Base-by-base conservation (phyloP, 2,888 invertebrate species). In the Bellardia pandia region DNA sequence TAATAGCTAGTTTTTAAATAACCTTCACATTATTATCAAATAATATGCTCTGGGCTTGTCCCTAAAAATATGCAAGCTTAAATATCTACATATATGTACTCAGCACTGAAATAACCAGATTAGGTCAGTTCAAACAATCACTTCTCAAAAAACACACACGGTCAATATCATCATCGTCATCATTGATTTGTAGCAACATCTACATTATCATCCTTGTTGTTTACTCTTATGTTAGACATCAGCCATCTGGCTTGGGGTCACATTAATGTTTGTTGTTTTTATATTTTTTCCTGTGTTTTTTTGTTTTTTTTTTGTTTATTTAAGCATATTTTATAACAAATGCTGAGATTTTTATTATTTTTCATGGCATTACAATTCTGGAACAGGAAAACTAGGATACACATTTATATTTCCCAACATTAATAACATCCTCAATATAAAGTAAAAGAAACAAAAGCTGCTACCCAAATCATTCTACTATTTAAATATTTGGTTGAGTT, bases 351-450 rank as follows among this genome's bases (percentile, higher is more conserved):
- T 77, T 71, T 83, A 74, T 81, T 56, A 23, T 23, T 23, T 72
- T 78, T 77, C 33, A 9, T 64, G 71, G 53, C 37, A n/a, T 30
- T 48, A 62, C 60, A 62, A 83, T 83, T 77, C n/a, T 23, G n/a
- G 71, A 30, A 33, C 64, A 83, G 56, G 62, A 71, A 82, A 60
- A 8, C 11, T 66, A n/a, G 30, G 51, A 51, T 68, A 56, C 72
- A 66, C 58, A 77, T 76, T 85, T 79, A 75, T 69, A 76, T 79
- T 80, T 85, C 58, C 16, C 23, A 71, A 75, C 68, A 56, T 85
- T 80, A 69, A 71, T 23, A 64, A 71, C 56, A 56, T 60, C 37
- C 60, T 23, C 53, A 33, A 51, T 13, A 64, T 37, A 16, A 45
- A 23, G 9, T 8, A 37, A 23, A 8, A 71, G 6, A 0, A n/a